phyloP scores from a whole-genome alignment of 1,140 invertebrate genomes.

The Rhyacophila brunnea region DNA sequence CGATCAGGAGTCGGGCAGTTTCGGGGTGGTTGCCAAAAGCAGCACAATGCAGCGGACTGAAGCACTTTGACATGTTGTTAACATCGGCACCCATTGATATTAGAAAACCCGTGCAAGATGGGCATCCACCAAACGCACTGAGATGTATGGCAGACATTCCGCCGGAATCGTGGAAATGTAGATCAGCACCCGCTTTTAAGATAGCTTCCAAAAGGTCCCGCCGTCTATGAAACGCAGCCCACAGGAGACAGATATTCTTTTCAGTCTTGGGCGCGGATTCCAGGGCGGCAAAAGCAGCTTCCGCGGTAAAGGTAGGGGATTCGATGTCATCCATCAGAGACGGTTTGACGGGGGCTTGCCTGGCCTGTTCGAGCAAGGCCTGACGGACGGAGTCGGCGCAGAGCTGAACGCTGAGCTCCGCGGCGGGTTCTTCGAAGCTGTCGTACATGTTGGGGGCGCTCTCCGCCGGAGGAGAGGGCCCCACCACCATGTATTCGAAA shows the following conservation, averaged over 20 bases:
- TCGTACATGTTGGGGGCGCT: conserved; percentile 73
- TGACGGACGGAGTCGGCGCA: conserved; percentile 71
- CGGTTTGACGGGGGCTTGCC: conserved; percentile 61
- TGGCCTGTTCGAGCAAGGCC: conserved; percentile 70
- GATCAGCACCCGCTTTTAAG: conserved; percentile 63
- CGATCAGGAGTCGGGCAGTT: conserved; percentile 68
- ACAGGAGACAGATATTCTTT: conserved; percentile 67
- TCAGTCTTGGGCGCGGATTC: conserved; percentile 60
- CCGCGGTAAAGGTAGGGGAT: conserved; percentile 58
- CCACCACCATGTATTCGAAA: conserved; percentile 71
- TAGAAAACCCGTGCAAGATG: conserved; percentile 67
- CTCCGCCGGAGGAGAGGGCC: conserved; percentile 69
- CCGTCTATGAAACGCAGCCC: conserved; percentile 67
- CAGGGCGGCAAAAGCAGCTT: conserved; percentile 55
- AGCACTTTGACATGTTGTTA: conserved; percentile 64
- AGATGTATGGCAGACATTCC: conserved; percentile 71
- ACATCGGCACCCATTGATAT: conserved; percentile 67
- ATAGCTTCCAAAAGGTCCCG: conserved; percentile 62
- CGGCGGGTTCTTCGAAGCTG: conserved; percentile 68
- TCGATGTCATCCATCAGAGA: conserved; percentile 71
- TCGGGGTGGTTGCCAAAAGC: conserved; percentile 76
- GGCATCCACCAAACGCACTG: conserved; percentile 73
- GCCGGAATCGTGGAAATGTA: conserved; percentile 65
- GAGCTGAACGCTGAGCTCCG: conserved; percentile 70
- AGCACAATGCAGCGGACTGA: conserved; percentile 76